These are phyloP conservation scores for Cepaea nemoralis DNA, from an alignment of 1,140 invertebrate species.

Conservation along the genomic window DNA sequence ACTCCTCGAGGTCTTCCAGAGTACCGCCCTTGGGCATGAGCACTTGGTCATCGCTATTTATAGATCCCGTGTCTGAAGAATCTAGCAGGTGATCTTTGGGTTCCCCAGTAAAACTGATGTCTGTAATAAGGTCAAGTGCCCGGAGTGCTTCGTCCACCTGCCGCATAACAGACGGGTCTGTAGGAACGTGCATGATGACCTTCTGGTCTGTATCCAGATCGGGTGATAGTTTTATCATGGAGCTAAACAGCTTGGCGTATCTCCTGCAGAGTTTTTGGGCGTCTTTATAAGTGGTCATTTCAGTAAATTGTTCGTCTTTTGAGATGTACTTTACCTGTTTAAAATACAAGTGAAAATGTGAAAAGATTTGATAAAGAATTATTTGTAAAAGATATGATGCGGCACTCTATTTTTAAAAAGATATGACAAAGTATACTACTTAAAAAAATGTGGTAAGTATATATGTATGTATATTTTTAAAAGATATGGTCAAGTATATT, in stretches of 20 bases:
- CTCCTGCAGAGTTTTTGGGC: slow-evolving; percentile 57
- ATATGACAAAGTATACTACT: too few relatives aligned
- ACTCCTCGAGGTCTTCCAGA: slow-evolving; percentile 53
- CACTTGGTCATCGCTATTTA: slow-evolving; percentile 50
- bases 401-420: too few relatives aligned
- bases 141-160: slow-evolving; percentile 51
- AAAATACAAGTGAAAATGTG: too few relatives aligned
- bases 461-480: too few relatives aligned
- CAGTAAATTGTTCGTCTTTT: slow-evolving; percentile 44
- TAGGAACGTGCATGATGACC: slow-evolving; percentile 61
- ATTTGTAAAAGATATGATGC: too few relatives aligned
- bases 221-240: slow-evolving; percentile 64
- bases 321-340: slow-evolving; percentile 23
- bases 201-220: slow-evolving; percentile 59
- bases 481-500: too few relatives aligned
- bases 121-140: slow-evolving; percentile 62
- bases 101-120: slow-evolving; percentile 61
- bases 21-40: slow-evolving; percentile 39
- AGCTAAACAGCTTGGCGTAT: slow-evolving; percentile 53
- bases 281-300: slow-evolving; percentile 54
- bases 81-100: slow-evolving; percentile 55
- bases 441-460: too few relatives aligned
- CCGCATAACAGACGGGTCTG: slow-evolving; percentile 46
- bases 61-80: slow-evolving; percentile 49
- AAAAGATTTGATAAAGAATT: too few relatives aligned